Base-by-base conservation (phyloP, 2,888 invertebrate genomes). In the Amblyteles armatorius region DNA sequence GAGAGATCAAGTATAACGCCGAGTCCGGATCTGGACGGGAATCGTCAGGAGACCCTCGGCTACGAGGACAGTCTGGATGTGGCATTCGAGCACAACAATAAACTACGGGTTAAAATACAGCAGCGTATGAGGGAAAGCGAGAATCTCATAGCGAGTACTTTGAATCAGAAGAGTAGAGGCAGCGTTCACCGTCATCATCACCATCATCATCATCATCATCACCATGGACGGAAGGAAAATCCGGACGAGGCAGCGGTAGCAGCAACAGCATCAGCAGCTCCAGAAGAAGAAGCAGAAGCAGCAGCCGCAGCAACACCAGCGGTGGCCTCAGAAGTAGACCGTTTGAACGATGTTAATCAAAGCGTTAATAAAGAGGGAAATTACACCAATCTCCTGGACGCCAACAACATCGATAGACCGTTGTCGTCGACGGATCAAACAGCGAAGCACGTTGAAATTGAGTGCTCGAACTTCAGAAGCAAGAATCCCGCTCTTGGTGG, bases 61-160 rank as follows among this genome's bases (percentile, higher is more conserved):
- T 93, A 94, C 84, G 94, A 94, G 74, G 94, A 94, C 82, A 94
- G 94, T 68, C 87, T 94, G 52, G 93, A 94, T 69, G 94, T 94
- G 0, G 94, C 94, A 0, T 94, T 94, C 72, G 93, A 94, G 77
- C 92, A 94, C 84, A 94, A 94, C 87, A 94, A 94, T 84, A 94
- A 94, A 72, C 88, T 94, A 2, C 90, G 94, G 0, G 93, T 94
- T 71, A 94, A 94, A 68, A 94, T 94, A 33, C 93, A 94, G 63
- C 93, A 92, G 65, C 91, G 93, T 0, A 94, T 94, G 93, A 89
- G 93, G 16, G 94, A 94, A 36, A 93, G 93, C 80, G 94, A 94
- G 63, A 92, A 90, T 72, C 86, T 94, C 26, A 91, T 94, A 19
- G 91, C 93, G 13, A 92, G 89, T 65, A 90, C 93, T 0, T 94